These are phyloP conservation scores for Hypolimnas misippus DNA, from an alignment of 2,888 invertebrate species.

Conservation along the genomic window DNA sequence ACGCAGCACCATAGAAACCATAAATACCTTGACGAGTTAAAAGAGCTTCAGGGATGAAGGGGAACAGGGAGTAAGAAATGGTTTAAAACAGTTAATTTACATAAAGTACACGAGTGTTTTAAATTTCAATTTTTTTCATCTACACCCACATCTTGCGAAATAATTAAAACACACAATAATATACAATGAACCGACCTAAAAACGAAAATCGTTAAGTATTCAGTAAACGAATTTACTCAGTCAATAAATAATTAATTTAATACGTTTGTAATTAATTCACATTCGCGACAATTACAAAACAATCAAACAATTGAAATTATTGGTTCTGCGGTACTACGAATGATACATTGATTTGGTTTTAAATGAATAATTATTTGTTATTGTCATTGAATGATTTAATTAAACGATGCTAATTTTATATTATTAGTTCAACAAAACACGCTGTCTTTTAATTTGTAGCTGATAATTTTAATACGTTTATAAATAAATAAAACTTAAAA, in stretches of 20 bases:
- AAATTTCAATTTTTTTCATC: no score
- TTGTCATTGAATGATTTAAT: background rate
- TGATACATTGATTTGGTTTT: conserved; percentile 14
- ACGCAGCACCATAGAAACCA: no score
- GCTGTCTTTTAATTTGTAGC: background rate
- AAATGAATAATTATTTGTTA: conserved; percentile 12
- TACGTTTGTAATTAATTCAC: conserved; percentile 19
- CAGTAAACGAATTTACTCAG: background rate
- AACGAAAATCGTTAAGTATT: background rate
- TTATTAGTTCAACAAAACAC: background rate
- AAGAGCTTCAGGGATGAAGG: no score
- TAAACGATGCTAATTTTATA: background rate
- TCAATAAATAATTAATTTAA: conserved; percentile 1
- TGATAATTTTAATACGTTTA: no score
- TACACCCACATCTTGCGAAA: no score
- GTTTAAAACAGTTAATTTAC: no score
- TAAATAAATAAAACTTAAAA: no score
- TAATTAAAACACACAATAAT: no score
- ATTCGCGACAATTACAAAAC: conserved; percentile 12
- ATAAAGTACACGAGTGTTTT: no score
- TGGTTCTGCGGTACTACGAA: conserved; percentile 15
- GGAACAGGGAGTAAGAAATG: no score
- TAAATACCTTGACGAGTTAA: no score
- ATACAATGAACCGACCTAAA: no score
- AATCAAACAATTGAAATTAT: conserved; percentile 20